Percentiles rank a stretch among this genome's conserved stretches.
These are phyloP conservation scores for Drosophila ercepeae DNA, from an alignment of 1,140 invertebrate genomes.

Conservation along the genomic window DNA sequence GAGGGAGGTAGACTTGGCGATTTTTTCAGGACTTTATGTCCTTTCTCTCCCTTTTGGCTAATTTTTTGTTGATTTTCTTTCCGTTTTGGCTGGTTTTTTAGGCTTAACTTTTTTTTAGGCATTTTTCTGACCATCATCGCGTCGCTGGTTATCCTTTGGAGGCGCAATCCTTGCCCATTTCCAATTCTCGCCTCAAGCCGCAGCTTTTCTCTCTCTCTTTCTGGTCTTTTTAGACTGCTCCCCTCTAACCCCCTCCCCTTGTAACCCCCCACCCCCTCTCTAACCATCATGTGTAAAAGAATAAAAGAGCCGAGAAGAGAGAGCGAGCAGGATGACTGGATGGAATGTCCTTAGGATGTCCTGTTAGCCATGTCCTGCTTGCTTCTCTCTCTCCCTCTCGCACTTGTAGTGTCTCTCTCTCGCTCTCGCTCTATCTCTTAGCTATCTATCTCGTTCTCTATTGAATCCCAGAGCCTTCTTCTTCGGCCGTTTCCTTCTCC, in stretches of 20 bases:
- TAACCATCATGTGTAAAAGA: constrained; percentile 31
- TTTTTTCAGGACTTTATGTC: too few species aligned
- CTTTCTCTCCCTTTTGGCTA: neutral
- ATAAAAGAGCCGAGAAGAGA: constrained; percentile 3
- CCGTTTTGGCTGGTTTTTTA: too few species aligned
- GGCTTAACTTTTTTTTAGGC: constrained; percentile 16
- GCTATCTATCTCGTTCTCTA: constrained; percentile 13
- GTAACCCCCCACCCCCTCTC: too few species aligned
- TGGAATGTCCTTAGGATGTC: constrained; percentile 22
- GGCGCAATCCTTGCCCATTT: constrained; percentile 43
- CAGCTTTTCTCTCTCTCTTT: constrained; percentile 13
- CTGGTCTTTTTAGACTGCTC: constrained; percentile 19
- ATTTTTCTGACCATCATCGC: constrained; percentile 18
- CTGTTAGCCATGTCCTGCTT: constrained; percentile 16
- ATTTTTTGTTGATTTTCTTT: neutral
- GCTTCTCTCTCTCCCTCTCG: constrained; percentile 19
- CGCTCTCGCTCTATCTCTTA: too few species aligned
- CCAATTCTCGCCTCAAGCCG: constrained; percentile 5
- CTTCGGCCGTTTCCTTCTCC: constrained; percentile 16
- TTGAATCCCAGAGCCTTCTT: constrained; percentile 14
- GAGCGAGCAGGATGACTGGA: constrained; percentile 10
- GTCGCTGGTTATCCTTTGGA: constrained; percentile 6
- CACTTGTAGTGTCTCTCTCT: too few species aligned
- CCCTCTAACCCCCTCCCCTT: too few species aligned
- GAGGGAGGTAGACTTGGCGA: too few species aligned